Conservation (phyloP, 30 jellyfish, hydroid and myxozoan species). For the Nemopilema nomurai region DNA sequence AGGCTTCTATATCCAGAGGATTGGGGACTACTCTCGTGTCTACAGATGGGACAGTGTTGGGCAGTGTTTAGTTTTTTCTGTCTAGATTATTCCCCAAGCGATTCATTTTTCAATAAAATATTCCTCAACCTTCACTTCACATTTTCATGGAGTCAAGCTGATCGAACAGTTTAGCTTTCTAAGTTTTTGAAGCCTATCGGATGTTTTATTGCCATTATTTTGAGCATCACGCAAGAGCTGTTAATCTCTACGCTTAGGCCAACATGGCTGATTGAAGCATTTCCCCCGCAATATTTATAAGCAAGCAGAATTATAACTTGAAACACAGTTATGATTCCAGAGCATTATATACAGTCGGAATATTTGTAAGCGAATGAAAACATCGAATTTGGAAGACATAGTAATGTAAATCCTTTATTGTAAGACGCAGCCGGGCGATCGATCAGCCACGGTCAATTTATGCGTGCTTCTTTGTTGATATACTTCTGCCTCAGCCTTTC, state of each 20-base stretch:
- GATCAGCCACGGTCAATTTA: constrained; percentile 65
- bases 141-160: neutral
- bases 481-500: constrained; percentile 74
- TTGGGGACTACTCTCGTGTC: too few species aligned
- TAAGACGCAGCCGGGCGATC: constrained; percentile 80
- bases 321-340: neutral
- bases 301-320: neutral
- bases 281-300: too few species aligned
- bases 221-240: neutral
- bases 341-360: neutral
- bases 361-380: neutral
- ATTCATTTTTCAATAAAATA: too few species aligned
- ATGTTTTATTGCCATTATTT: neutral
- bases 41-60: too few species aligned
- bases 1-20: too few species aligned
- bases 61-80: too few species aligned
- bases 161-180: neutral
- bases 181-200: neutral
- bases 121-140: too few species aligned
- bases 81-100: too few species aligned
- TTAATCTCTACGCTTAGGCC: too few species aligned
- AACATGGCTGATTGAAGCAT: too few species aligned
- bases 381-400: neutral
- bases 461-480: constrained; percentile 47
- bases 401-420: constrained; percentile 43